These are phyloP conservation scores for Phataginus tricuspis DNA, from an alignment of 2,797 vertebrate species.

Conservation along the genomic window DNA sequence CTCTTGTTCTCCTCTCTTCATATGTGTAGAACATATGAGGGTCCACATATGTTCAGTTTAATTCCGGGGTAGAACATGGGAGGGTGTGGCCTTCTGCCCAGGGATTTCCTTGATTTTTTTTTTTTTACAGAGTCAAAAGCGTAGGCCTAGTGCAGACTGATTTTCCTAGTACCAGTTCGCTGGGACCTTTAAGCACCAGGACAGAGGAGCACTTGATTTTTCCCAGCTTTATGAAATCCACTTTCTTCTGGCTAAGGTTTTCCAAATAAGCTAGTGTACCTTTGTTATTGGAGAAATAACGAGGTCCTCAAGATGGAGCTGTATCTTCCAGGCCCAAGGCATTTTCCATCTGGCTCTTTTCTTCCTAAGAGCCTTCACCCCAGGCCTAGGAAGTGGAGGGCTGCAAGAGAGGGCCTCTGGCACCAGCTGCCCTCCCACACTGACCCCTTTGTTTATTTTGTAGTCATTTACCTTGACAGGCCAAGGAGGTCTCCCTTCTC, in stretches of 20 bases:
- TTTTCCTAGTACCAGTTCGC: background rate
- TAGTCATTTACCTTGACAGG: slow-evolving; percentile 31
- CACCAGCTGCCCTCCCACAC: background rate
- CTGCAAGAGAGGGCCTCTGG: background rate
- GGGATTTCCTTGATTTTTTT: background rate
- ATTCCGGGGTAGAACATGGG: background rate
- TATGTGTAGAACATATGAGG: background rate
- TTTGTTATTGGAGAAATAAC: background rate
- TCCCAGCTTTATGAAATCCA: background rate
- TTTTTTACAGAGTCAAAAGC: background rate
- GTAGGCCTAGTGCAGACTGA: background rate
- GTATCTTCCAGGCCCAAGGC: background rate
- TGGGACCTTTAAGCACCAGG: background rate
- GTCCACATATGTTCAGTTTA: background rate
- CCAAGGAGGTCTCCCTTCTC: background rate
- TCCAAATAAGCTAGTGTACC: background rate
- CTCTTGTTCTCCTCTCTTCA: background rate
- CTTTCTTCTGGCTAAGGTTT: background rate
- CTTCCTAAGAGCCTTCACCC: background rate
- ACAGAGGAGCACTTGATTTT: background rate
- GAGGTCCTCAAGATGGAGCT: background rate
- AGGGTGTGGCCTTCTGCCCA: background rate
- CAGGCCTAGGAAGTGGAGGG: background rate
- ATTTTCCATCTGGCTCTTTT: background rate
- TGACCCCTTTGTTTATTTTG: background rate